phyloP scores from a whole-genome alignment of 2,888 invertebrate species.

The Pollenia amentaria region DNA sequence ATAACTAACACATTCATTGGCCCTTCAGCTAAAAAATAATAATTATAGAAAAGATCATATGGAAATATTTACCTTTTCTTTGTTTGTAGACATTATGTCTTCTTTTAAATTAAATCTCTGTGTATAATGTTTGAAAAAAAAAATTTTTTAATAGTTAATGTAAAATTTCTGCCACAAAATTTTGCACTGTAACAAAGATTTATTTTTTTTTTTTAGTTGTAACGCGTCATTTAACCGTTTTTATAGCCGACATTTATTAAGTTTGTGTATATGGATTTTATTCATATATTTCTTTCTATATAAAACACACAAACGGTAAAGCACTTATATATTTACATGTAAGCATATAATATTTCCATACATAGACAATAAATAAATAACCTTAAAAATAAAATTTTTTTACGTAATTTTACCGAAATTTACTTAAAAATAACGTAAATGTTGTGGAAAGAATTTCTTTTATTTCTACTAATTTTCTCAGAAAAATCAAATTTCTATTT shows the following conservation, averaged over 20 bases:
- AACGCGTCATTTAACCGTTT: slow-evolving; percentile 64
- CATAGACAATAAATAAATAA: slow-evolving; percentile 51
- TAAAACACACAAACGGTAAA: slow-evolving; percentile 26
- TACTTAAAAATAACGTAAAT: slow-evolving; percentile 3
- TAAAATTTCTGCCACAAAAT: slow-evolving; percentile 24
- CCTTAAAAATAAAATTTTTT: slow-evolving; percentile 59
- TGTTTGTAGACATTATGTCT: slow-evolving; percentile 65
- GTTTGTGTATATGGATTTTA: slow-evolving; percentile 1
- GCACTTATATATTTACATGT: slow-evolving; percentile 14
- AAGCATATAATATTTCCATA: slow-evolving; percentile 9
- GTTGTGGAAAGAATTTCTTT: neutral
- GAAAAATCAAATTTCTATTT: neutral
- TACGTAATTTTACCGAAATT: slow-evolving; percentile 66
- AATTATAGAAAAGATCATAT: neutral
- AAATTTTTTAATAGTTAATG: slow-evolving; percentile 17
- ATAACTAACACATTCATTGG: too few species aligned
- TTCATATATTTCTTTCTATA: slow-evolving; percentile 12
- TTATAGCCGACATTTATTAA: slow-evolving; percentile 47
- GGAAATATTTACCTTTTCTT: slow-evolving; percentile 65
- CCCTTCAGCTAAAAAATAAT: neutral
- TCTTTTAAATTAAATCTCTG: neutral
- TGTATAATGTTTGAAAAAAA: slow-evolving; percentile 6
- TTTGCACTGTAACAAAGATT: slow-evolving; percentile 34
- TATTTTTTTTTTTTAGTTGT: slow-evolving; percentile 43
- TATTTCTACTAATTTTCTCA: neutral